phyloP scores from a whole-genome alignment of 1,140 invertebrate species.

The Bombus soroeensis region DNA sequence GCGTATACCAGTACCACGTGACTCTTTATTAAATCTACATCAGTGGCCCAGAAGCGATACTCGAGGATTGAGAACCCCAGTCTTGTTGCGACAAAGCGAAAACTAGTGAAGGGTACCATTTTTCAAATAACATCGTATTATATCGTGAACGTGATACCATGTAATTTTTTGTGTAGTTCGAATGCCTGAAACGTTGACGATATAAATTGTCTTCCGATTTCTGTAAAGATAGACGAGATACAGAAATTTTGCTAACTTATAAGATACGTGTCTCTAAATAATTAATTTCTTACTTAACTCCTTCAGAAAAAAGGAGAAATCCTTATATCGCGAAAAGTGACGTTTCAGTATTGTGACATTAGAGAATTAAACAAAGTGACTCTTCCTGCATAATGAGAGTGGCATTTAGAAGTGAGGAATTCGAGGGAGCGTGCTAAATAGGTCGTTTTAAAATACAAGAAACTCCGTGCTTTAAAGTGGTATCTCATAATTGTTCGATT shows the following conservation, averaged over 20 bases:
- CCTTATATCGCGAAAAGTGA: neutral
- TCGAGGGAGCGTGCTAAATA: neutral
- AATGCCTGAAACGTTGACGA: too few species aligned
- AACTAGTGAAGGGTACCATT: neutral
- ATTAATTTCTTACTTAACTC: too few species aligned
- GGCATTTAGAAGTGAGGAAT: neutral
- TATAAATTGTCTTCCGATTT: neutral
- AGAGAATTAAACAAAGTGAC: neutral
- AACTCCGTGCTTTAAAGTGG: neutral
- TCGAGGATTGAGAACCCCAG: neutral
- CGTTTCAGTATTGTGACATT: neutral
- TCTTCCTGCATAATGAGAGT: constrained; percentile 1
- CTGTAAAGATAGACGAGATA: neutral
- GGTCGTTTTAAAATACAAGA: neutral
- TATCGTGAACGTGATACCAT: neutral
- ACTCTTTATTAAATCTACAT: constrained; percentile 32
- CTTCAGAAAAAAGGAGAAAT: too few species aligned
- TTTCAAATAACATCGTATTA: neutral
- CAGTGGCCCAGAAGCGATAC: neutral
- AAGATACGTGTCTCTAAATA: too few species aligned
- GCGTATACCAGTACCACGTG: neutral
- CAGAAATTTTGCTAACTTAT: neutral
- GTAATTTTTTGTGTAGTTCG: neutral
- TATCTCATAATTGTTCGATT: constrained; percentile 6
- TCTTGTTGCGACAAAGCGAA: constrained; percentile 3